Evolutionary conservation across 2,113 vertebrate genomes (phyloP).

Genomic region (Plecturocebus donacophilus): DNA sequence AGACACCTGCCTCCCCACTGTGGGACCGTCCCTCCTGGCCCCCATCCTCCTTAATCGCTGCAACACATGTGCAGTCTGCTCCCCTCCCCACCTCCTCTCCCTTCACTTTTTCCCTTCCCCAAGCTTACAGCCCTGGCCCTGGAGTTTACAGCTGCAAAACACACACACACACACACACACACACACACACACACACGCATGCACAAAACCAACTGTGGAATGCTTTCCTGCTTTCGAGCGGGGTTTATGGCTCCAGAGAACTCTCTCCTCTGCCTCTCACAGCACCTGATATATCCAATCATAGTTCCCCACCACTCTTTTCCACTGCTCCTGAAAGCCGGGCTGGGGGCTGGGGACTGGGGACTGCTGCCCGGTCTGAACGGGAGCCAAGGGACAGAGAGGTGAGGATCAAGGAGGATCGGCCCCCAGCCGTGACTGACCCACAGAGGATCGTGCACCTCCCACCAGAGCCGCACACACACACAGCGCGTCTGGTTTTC

Average conservation of each 20-base stretch:
- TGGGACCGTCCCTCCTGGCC: conserved; percentile 17
- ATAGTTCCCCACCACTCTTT: conserved; percentile 2
- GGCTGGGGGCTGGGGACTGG: background rate
- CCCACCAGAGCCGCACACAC: background rate
- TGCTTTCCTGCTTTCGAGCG: conserved; percentile 72
- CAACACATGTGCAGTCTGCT: conserved; percentile 63
- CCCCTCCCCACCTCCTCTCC: background rate
- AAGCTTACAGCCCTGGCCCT: conserved; percentile 52
- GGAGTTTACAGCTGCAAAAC: conserved; percentile 72
- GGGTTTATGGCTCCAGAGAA: background rate
- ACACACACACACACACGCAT: background rate
- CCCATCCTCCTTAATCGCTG: conserved; percentile 69
- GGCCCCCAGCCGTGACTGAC: fast-evolving
- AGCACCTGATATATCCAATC: conserved; percentile 31
- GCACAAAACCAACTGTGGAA: conserved; percentile 72
- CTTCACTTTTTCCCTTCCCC: background rate
- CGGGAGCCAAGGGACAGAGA: background rate
- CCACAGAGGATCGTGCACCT: background rate
- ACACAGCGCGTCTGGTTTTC: background rate
- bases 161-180: background rate
- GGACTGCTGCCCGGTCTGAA: background rate
- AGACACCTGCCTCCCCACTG: conserved; percentile 78
- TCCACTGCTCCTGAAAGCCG: background rate
- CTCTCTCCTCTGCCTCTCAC: background rate
- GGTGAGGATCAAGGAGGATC: fast-evolving